Percentiles rank a stretch among this genome's conserved stretches.
Evolutionary conservation across 2,888 invertebrate genomes (phyloP).

Genomic region (Lepidocyrtinus sp.): DNA sequence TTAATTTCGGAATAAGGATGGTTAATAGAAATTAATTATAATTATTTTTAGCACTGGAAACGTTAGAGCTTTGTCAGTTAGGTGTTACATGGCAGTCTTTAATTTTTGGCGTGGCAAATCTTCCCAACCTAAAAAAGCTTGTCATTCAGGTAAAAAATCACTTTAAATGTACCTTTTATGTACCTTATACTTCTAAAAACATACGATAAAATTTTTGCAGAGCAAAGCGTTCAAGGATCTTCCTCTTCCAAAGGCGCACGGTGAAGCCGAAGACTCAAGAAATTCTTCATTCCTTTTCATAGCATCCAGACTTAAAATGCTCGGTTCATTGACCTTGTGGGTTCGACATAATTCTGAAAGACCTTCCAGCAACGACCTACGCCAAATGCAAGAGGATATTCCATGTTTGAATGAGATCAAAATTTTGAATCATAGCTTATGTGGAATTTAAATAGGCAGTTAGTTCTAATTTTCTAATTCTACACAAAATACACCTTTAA

Average conservation of each 20-base stretch:
- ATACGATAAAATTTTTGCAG: background rate
- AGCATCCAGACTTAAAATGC: background rate
- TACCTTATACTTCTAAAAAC: background rate
- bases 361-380: slow-evolving; percentile 16
- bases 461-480: too few species aligned
- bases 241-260: too few species aligned
- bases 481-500: too few species aligned
- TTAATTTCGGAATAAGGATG: too few species aligned
- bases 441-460: slow-evolving; percentile 52
- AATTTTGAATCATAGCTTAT: slow-evolving; percentile 48
- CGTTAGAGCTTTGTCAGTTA: slow-evolving; percentile 42
- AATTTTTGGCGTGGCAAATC: slow-evolving; percentile 27
- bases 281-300: background rate
- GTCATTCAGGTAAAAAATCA: slow-evolving; percentile 34
- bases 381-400: slow-evolving; percentile 11
- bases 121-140: slow-evolving; percentile 30
- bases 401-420: slow-evolving; percentile 25
- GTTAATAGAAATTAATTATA: too few species aligned
- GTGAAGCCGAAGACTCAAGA: background rate
- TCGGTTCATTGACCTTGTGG: slow-evolving; percentile 51
- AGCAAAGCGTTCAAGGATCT: slow-evolving; percentile 31
- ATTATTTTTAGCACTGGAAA: slow-evolving; percentile 48
- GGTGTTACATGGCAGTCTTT: slow-evolving; percentile 39
- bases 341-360: slow-evolving; percentile 38
- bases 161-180: background rate